Percentiles rank a stretch among this genome's conserved stretches.
phyloP scores from a whole-genome alignment of 2,113 vertebrate species.

The Neomonachus schauinslandi region DNA sequence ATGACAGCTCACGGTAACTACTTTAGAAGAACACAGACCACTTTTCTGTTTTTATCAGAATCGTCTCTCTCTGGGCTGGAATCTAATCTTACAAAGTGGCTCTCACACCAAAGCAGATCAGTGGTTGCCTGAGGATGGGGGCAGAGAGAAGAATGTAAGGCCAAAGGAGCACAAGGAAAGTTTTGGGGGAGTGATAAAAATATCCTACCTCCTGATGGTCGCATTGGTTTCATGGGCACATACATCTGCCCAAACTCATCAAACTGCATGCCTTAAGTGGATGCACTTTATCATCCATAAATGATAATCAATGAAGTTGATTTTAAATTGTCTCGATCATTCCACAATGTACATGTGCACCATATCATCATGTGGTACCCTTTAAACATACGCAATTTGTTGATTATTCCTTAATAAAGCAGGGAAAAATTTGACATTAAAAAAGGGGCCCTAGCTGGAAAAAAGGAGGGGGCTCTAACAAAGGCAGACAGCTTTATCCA shows the following conservation, averaged over 20 bases:
- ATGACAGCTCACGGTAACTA: not conserved
- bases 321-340: not conserved
- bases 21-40: not conserved
- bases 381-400: not conserved
- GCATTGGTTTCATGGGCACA: not conserved
- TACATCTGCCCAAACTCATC: not conserved
- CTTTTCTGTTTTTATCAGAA: not conserved
- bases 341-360: not conserved
- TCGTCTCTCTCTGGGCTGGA: constrained; percentile 24
- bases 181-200: not conserved
- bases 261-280: not conserved
- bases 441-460: not conserved
- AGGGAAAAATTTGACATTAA: not conserved
- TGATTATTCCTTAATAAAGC: constrained; percentile 1
- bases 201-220: not conserved
- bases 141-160: not conserved
- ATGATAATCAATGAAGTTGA: not conserved
- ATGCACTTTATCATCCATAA: not conserved
- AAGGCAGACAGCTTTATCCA: constrained; percentile 15
- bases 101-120: constrained; percentile 24
- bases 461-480: not conserved
- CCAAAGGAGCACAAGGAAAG: not conserved
- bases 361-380: not conserved
- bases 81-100: constrained; percentile 26
- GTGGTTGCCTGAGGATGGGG: not conserved